Percentiles rank a stretch among this genome's conserved stretches.
These are phyloP conservation scores for Drosophila kuntzei DNA, from an alignment of 2,888 invertebrate species.

Conservation along the genomic window DNA sequence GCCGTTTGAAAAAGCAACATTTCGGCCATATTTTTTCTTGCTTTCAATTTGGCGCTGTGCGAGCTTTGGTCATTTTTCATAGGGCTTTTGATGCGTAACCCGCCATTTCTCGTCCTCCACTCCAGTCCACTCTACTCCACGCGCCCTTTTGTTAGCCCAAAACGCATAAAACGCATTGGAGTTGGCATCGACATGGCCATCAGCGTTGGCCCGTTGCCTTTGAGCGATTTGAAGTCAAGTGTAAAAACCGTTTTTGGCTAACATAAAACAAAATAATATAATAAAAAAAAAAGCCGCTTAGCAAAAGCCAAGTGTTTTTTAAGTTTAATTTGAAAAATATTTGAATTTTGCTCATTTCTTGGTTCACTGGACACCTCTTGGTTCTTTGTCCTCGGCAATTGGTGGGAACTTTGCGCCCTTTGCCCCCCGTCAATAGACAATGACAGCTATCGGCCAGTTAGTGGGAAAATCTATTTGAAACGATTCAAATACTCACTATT, in stretches of 20 bases:
- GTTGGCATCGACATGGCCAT: slow-evolving; percentile 36
- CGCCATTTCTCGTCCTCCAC: slow-evolving; percentile 44
- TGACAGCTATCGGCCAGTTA: slow-evolving; percentile 46
- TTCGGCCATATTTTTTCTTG: slow-evolving; percentile 79
- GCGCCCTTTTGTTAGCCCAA: slow-evolving; percentile 7
- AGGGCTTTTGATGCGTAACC: slow-evolving; percentile 78
- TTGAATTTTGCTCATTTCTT: slow-evolving; percentile 82
- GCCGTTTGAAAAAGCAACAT: slow-evolving; percentile 76
- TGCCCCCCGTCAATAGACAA: slow-evolving; percentile 21
- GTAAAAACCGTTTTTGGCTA: slow-evolving; percentile 76
- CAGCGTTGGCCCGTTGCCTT: slow-evolving; percentile 53
- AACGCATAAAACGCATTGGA: slow-evolving; percentile 72
- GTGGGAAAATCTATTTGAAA: slow-evolving; percentile 61
- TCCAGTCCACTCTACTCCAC: neutral
- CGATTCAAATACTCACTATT: slow-evolving; percentile 34
- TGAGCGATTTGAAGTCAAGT: slow-evolving; percentile 83
- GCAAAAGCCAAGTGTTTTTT: slow-evolving; percentile 70
- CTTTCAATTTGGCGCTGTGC: slow-evolving; percentile 75
- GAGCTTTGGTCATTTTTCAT: slow-evolving; percentile 79
- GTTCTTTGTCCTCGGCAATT: slow-evolving; percentile 17
- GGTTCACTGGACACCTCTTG: slow-evolving; percentile 62
- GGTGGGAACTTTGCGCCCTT: slow-evolving; percentile 56
- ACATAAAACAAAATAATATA: slow-evolving; percentile 50
- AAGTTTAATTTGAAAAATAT: slow-evolving; percentile 80
- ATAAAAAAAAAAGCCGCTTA: slow-evolving; percentile 34